Evolutionary conservation across 2,797 vertebrate species (phyloP).

Genomic region (Gastrophryne carolinensis): DNA sequence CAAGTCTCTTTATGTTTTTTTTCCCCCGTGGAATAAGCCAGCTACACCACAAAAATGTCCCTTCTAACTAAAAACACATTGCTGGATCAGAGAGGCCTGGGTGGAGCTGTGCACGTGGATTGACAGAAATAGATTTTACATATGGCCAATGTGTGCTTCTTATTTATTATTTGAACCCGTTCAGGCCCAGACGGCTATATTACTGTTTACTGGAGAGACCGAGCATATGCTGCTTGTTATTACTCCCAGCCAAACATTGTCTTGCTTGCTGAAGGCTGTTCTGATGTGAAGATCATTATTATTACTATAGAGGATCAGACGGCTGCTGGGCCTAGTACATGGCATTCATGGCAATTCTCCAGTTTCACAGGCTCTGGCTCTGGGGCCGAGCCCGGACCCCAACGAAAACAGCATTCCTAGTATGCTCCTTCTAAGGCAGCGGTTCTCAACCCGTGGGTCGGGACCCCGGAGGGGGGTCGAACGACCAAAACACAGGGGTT

Average conservation of each 20-base stretch:
- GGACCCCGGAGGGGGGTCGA: too few relatives aligned
- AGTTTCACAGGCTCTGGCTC: not conserved
- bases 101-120: conserved; percentile 27
- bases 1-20: conserved; percentile 17
- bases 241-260: not conserved
- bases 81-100: conserved; percentile 12
- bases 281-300: not conserved
- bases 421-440: too few relatives aligned
- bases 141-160: not conserved
- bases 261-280: not conserved
- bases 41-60: conserved; percentile 47
- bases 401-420: too few relatives aligned
- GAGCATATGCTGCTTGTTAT: not conserved
- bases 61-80: conserved; percentile 48
- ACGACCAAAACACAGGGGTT: too few relatives aligned
- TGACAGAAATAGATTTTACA: conserved; percentile 23
- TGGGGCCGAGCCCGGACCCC: not conserved
- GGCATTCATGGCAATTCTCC: not conserved
- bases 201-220: not conserved
- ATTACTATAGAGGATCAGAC: not conserved
- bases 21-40: conserved; percentile 42
- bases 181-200: not conserved
- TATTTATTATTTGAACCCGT: not conserved
- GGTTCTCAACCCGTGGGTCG: too few relatives aligned
- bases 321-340: not conserved